These are phyloP conservation scores for Oligia fasciuncula DNA, from an alignment of 2,888 invertebrate genomes.

Conservation along the genomic window DNA sequence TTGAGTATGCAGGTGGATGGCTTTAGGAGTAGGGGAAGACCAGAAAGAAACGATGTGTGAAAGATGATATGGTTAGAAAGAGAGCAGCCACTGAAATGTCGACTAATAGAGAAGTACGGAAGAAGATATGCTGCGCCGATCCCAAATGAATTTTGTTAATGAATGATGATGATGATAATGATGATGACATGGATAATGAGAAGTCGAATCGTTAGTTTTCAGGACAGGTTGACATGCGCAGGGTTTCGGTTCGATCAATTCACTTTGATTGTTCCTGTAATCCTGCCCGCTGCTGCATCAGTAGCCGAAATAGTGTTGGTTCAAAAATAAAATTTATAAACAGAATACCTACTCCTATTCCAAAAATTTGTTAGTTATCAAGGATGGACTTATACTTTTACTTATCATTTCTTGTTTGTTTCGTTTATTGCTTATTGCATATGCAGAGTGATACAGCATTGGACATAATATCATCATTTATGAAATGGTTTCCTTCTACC, in stretches of 20 bases:
- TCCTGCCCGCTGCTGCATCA: neutral
- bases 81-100: too few relatives aligned
- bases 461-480: neutral
- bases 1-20: too few relatives aligned
- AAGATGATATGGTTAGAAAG: too few relatives aligned
- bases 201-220: neutral
- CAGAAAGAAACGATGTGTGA: too few relatives aligned
- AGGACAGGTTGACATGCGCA: neutral
- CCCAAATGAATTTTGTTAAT: too few relatives aligned
- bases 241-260: neutral
- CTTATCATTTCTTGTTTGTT: neutral
- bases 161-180: too few relatives aligned
- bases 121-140: too few relatives aligned
- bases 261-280: neutral
- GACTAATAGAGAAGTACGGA: too few relatives aligned
- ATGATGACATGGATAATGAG: too few relatives aligned
- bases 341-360: neutral
- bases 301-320: neutral
- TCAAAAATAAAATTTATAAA: neutral
- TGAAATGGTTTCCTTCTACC: conserved; percentile 6
- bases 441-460: neutral
- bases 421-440: neutral
- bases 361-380: neutral
- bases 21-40: too few relatives aligned
- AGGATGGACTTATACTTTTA: neutral